A percentile compares a stretch with the other conserved stretches of the same genome.
Evolutionary conservation across 1,140 invertebrate genomes (phyloP).

Genomic region (Phymorhynchus buccinoides): DNA sequence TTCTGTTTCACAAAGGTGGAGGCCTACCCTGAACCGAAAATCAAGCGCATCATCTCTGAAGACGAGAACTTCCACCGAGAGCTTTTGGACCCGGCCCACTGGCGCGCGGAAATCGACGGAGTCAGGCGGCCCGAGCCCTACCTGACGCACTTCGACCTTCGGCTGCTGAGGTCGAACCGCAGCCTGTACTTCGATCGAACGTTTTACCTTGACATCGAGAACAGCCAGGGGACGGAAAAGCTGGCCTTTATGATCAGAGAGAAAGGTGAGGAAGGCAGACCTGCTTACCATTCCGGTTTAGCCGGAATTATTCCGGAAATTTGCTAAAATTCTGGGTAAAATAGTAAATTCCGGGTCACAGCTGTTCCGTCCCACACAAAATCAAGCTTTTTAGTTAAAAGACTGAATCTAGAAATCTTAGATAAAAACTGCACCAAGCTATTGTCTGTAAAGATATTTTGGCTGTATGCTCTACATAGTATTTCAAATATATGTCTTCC

Average conservation of each 20-base stretch:
- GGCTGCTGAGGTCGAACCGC: background rate
- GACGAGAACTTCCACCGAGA: background rate
- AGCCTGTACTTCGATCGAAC: background rate
- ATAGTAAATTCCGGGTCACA: no score
- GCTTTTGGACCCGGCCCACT: background rate
- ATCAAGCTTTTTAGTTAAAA: no score
- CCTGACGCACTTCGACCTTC: constrained; percentile 2
- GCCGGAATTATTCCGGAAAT: no score
- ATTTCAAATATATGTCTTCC: no score
- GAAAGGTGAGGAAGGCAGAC: constrained; percentile 25
- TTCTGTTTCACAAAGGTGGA: constrained; percentile 1
- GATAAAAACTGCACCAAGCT: no score
- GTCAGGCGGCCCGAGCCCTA: background rate
- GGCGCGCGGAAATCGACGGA: background rate
- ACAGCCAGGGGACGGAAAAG: background rate
- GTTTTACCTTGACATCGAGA: constrained; percentile 9
- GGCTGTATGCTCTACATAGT: no score
- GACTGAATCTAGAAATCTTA: no score
- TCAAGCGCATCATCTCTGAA: background rate
- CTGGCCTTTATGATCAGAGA: background rate
- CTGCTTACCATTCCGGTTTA: no score
- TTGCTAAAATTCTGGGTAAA: no score
- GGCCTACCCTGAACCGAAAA: background rate
- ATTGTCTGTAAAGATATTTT: no score
- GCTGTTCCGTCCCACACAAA: no score